Percentiles rank a stretch among this genome's conserved stretches.
These are phyloP conservation scores for Oreochromis grahami DNA, from an alignment of 2,797 vertebrate species.

Conservation along the genomic window DNA sequence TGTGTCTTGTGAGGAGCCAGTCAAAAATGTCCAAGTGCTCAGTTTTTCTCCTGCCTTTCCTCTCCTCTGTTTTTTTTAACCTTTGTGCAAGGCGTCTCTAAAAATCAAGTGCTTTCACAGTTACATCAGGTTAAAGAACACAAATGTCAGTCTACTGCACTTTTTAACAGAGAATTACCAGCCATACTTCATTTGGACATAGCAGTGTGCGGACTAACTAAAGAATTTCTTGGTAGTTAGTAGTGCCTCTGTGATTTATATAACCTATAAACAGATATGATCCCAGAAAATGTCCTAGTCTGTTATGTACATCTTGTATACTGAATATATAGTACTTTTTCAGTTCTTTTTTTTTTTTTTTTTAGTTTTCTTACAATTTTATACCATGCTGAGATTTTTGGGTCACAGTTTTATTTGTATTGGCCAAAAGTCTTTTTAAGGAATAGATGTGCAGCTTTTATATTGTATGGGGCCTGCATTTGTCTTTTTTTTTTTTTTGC, in stretches of 20 bases:
- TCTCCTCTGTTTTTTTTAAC: not conserved
- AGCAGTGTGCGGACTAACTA: not conserved
- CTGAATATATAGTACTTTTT: not conserved
- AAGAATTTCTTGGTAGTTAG: slow-evolving; percentile 1
- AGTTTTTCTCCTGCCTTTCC: not conserved
- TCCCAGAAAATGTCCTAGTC: not conserved
- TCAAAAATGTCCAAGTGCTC: slow-evolving; percentile 40
- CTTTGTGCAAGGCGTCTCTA: slow-evolving; percentile 13
- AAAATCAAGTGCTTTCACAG: slow-evolving; percentile 35
- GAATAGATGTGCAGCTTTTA: slow-evolving; percentile 43
- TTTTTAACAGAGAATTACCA: slow-evolving; percentile 14
- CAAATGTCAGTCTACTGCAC: slow-evolving; percentile 1
- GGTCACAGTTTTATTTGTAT: slow-evolving; percentile 36
- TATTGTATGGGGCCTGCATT: slow-evolving; percentile 46
- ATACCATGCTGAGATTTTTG: slow-evolving; percentile 17
- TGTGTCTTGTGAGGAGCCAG: slow-evolving; percentile 30
- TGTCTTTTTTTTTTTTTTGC: not conserved
- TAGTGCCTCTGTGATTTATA: slow-evolving; percentile 22
- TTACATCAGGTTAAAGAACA: slow-evolving; percentile 1
- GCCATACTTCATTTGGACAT: slow-evolving; percentile 22
- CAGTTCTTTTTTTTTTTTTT: slow-evolving; percentile 4
- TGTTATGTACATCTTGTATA: not conserved
- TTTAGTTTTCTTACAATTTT: slow-evolving; percentile 35
- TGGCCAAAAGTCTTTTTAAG: slow-evolving; percentile 40
- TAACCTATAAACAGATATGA: slow-evolving; percentile 6